Base-by-base conservation (phyloP, 1,140 invertebrate species). In the Leguminivora glycinivorella region DNA sequence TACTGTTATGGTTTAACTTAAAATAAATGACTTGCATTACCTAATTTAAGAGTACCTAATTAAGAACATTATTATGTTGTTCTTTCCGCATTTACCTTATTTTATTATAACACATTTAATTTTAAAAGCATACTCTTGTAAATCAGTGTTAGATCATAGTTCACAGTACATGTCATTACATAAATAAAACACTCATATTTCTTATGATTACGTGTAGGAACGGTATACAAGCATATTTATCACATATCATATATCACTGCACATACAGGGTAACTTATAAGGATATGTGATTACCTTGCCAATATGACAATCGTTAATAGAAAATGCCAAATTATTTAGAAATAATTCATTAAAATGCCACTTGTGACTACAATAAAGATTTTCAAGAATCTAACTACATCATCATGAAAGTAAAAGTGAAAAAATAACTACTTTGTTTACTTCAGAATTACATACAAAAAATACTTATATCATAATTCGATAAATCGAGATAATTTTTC, bases 171-270 rank as follows among this genome's bases (percentile, higher is more conserved):
- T 52, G 47, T 52, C 47, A 52, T 52, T 52, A 22, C n/a, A 52
- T 52, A 52, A 52, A 52, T 22, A 52, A 52, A 52, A 22, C 7
- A 52, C 47, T 52, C 47, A 52, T 22, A 22, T 52, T 22, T 22
- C 19, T 52, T 9, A 19, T 17, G 43, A 7, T 52, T 19, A 52
- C 43, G 17, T 43, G 38, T 14, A 52, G 6, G 17, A 7, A 3
- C 12, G 6, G 17, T 19, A 19, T 1, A 22, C 47, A 52, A 52
- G 47, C 14, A 52, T 52, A 52, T 52, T 52, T 52, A 52, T 52
- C 47, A 52, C 19, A 52, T 52, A 22, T 52, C 47, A 52, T 52
- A 52, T 52, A 19, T 52, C 47, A 52, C 17, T 22, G 47, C 47
- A 52, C 19, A 52, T 52, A 52, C 47, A 52, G 47, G 47, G 47